Evolutionary conservation across 2,888 invertebrate species (phyloP).

Genomic region (Blomia tropicalis): DNA sequence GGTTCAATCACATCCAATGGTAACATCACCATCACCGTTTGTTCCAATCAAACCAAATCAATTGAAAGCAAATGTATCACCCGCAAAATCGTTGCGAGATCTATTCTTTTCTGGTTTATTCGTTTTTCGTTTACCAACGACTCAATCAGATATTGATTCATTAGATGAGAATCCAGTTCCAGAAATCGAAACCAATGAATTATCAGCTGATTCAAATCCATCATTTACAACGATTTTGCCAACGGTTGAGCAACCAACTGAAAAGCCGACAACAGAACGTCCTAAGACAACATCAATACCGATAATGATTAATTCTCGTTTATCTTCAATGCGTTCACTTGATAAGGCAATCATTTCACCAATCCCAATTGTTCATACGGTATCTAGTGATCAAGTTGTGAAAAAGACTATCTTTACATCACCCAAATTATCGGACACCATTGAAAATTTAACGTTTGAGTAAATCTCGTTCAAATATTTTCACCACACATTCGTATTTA

Average conservation of each 20-base stretch:
- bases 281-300: no score
- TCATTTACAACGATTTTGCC: no score
- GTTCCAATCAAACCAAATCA: no score
- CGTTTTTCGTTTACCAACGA: neutral
- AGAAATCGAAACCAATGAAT: neutral
- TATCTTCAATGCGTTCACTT: neutral
- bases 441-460: neutral
- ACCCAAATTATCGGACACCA: neutral
- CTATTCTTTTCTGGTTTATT: neutral
- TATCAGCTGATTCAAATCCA: no score
- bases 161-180: neutral
- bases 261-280: no score
- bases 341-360: neutral
- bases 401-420: neutral
- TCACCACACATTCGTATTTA: no score
- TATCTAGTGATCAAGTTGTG: neutral
- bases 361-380: neutral
- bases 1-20: no score
- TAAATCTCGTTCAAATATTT: no score
- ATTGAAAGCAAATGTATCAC: no score
- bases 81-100: neutral
- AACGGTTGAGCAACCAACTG: neutral
- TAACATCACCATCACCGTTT: no score
- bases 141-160: neutral
- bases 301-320: neutral